Base-by-base conservation (phyloP, 2,113 vertebrate genomes). In the Heterotis niloticus region DNA sequence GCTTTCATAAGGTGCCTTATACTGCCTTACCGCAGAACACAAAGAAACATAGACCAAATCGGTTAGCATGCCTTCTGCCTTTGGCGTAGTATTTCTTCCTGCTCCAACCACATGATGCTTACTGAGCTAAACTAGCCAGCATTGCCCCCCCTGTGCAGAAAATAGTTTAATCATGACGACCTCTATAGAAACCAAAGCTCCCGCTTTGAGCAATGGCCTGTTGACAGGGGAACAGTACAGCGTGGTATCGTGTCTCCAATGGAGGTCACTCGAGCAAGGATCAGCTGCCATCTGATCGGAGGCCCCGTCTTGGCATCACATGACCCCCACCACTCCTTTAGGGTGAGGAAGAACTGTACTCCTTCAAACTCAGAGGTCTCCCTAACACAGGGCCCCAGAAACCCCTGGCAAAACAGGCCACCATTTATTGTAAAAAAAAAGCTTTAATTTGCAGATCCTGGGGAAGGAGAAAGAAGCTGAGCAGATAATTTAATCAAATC, bases 161-260 rank as follows among this genome's bases (percentile, higher is more conserved):
- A 75, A 75, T 29, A 75, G 59, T 18, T 71, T 70, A 14, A 78
- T 57, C 56, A 44, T 70, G 67, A 78, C 51, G 28, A 70, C 56
- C 77, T 62, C 57, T 28, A 29, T 29, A 71, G 66, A 78, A 59
- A 78, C 26, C 56, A 62, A 78, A 71, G 66, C 66, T 78, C 26
- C 65, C 54, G n/a, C 24, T 34, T 60, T 78, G 26, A 78, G 77
- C 77, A 69, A 78, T 60, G 26, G 56, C 26, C 52, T 62, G 54
- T 62, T 62, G 77, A 70, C 77, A 64, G 77, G 23, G 59, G 51
- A 71, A 70, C 77, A 62, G 66, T 18, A 70, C 51, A 44, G 56
- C 18, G 24, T 66, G 67, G 70, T 71, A 71, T 78, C 60, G 54
- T 59, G 60, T 71, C 28, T 60, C 20, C 29, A 24, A 51, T 59